A percentile compares a stretch with the other conserved stretches of the same genome.
phyloP scores from a whole-genome alignment of 2,797 vertebrate genomes.

The Falco cherrug region DNA sequence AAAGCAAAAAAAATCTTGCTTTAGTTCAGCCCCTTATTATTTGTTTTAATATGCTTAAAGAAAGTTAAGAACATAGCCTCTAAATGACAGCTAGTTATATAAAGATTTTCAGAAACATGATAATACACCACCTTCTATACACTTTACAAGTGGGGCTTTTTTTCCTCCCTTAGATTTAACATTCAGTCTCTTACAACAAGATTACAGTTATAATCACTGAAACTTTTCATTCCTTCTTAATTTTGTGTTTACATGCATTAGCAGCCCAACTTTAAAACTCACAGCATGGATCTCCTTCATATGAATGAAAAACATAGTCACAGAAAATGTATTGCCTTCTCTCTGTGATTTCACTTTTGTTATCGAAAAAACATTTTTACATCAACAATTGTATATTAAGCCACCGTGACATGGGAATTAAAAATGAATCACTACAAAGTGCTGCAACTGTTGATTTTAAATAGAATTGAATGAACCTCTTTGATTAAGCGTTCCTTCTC shows the following conservation, averaged over 20 bases:
- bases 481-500: not conserved
- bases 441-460: not conserved
- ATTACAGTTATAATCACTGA: conserved; percentile 24
- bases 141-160: not conserved
- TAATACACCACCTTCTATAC: not conserved
- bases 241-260: not conserved
- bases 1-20: not conserved
- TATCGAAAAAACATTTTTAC: not conserved
- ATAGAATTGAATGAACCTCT: conserved; percentile 15
- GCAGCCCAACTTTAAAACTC: not conserved
- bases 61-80: not conserved
- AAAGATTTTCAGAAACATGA: not conserved
- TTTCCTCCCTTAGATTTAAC: not conserved
- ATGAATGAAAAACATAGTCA: not conserved
- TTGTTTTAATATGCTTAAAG: not conserved
- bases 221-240: not conserved
- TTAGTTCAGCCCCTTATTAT: not conserved
- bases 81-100: not conserved
- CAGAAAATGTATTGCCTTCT: not conserved
- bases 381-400: conserved; percentile 4
- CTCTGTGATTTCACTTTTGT: not conserved
- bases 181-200: not conserved
- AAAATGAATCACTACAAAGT: conserved; percentile 20
- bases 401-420: not conserved
- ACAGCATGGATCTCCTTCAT: not conserved